Conservation (phyloP, 2,113 vertebrate genomes). For the Scolopax mira region DNA sequence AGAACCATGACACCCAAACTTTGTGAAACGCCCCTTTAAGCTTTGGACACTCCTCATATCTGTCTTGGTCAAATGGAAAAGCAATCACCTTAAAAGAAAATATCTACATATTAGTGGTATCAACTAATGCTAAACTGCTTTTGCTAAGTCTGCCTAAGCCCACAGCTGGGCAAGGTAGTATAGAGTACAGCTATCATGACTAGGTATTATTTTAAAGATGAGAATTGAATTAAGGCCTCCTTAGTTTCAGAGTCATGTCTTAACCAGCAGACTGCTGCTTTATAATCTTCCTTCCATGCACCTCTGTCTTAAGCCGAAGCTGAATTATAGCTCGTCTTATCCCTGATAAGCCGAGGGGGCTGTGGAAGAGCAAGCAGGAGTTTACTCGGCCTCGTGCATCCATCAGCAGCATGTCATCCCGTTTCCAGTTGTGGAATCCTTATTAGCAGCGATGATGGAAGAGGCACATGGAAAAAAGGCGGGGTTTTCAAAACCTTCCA, state of each 20-base stretch:
- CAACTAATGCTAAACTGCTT: neutral
- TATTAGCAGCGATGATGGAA: conserved; percentile 17
- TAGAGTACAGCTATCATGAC: rapidly evolving
- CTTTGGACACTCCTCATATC: neutral
- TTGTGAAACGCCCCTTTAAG: neutral
- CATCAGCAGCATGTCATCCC: conserved; percentile 38
- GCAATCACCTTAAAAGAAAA: neutral
- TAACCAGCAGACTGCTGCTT: neutral
- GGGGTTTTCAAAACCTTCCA: conserved; percentile 4
- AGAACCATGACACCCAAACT: neutral
- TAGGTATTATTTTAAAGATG: neutral
- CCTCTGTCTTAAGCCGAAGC: neutral
- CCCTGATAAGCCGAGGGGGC: neutral
- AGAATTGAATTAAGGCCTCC: neutral
- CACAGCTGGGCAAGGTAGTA: neutral
- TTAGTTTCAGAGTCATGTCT: neutral
- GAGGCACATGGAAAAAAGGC: conserved; percentile 1
- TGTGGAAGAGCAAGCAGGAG: neutral
- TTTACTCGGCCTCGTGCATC: conserved; percentile 5
- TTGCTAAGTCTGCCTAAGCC: neutral
- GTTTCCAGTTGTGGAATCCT: conserved; percentile 21
- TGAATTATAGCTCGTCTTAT: neutral
- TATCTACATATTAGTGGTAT: neutral
- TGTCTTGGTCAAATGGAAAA: neutral
- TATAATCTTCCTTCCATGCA: neutral